A percentile compares a stretch with the other conserved stretches of the same genome.
These are phyloP conservation scores for Dryobotodes eremita DNA, from an alignment of 2,888 invertebrate genomes.

Conservation along the genomic window DNA sequence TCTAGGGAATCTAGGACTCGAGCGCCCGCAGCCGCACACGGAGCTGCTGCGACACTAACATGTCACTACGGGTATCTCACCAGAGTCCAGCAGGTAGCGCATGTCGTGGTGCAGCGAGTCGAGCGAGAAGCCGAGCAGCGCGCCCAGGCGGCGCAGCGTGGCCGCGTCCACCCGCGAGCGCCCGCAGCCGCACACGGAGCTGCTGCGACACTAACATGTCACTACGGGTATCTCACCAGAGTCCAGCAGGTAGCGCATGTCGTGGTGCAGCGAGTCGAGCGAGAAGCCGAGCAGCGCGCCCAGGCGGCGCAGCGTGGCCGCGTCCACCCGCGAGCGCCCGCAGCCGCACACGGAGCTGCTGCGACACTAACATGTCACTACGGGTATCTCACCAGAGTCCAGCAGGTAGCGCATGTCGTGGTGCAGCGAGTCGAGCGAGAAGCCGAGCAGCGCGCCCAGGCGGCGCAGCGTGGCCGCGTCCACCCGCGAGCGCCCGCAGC, in stretches of 20 bases:
- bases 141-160: conserved; percentile 91
- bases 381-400: conserved; percentile 92
- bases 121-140: conserved; percentile 96
- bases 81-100: conserved; percentile 96
- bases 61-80: conserved; percentile 65
- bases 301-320: conserved; percentile 88
- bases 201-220: too few species aligned
- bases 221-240: conserved; percentile 88
- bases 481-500: conserved; percentile 63
- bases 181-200: too few species aligned
- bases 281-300: conserved; percentile 96
- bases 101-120: conserved; percentile 95
- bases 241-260: conserved; percentile 95
- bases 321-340: conserved; percentile 64
- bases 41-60: too few species aligned
- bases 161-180: conserved; percentile 58
- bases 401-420: conserved; percentile 95
- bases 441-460: conserved; percentile 96
- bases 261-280: conserved; percentile 95
- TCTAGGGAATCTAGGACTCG: too few species aligned
- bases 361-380: too few species aligned
- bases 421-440: conserved; percentile 95
- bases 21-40: too few species aligned
- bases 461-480: conserved; percentile 81
- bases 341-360: conserved; percentile 54